These are phyloP conservation scores for Parauchenoglanis ngamensis DNA, from an alignment of 2,797 vertebrate species.

Conservation along the genomic window DNA sequence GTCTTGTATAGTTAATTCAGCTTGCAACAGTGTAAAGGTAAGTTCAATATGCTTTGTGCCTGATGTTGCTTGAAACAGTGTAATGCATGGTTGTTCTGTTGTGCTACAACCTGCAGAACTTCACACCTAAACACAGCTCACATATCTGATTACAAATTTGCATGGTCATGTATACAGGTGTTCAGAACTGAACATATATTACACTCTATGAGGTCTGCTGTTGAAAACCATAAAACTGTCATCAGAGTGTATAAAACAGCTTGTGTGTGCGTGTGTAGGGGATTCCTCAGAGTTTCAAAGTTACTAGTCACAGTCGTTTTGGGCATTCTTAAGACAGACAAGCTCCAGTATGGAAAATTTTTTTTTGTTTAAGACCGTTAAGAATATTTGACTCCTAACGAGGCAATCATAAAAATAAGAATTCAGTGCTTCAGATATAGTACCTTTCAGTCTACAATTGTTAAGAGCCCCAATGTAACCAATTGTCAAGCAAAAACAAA, in stretches of 20 bases:
- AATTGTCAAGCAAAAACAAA: background rate
- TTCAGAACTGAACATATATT: background rate
- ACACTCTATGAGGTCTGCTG: background rate
- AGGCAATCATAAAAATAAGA: background rate
- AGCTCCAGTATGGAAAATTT: background rate
- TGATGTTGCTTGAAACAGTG: background rate
- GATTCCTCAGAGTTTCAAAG: background rate
- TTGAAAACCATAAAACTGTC: constrained; percentile 2
- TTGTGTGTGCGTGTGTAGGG: background rate
- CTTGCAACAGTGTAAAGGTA: background rate
- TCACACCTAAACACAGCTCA: background rate
- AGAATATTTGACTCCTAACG: background rate
- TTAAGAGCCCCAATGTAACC: background rate
- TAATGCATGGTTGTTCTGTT: background rate
- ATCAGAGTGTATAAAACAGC: background rate
- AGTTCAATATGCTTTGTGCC: background rate
- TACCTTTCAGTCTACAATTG: background rate
- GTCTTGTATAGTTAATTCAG: background rate
- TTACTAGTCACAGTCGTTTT: background rate
- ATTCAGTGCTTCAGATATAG: background rate
- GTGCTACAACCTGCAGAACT: background rate
- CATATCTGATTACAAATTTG: background rate
- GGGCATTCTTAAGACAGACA: background rate
- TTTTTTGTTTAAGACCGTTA: background rate
- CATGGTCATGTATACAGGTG: background rate